Percentiles rank a stretch among this genome's conserved stretches.
These are phyloP conservation scores for Sogatella furcifera DNA, from an alignment of 1,140 invertebrate species.

Conservation along the genomic window DNA sequence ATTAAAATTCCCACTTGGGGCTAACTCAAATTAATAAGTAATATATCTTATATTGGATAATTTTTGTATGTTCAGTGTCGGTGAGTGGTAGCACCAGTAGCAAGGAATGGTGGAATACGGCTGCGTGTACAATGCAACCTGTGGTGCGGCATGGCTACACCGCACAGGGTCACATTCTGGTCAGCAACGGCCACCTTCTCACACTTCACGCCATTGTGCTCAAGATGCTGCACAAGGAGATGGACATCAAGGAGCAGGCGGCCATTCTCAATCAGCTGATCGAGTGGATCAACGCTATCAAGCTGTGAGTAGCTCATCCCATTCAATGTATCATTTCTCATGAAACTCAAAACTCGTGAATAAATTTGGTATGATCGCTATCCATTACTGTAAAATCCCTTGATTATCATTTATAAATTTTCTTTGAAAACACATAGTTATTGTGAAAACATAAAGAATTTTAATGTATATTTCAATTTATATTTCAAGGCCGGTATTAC, in stretches of 20 bases:
- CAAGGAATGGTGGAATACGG: constrained; percentile 32
- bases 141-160: constrained; percentile 33
- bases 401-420: too few relatives aligned
- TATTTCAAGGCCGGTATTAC: too few relatives aligned
- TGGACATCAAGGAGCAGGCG: constrained; percentile 37
- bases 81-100: constrained; percentile 23
- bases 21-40: too few relatives aligned
- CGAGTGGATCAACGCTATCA: constrained; percentile 37
- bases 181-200: constrained; percentile 35
- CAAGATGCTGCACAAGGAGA: constrained; percentile 27
- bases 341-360: too few relatives aligned
- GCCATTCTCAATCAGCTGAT: constrained; percentile 36
- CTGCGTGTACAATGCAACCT: constrained; percentile 34
- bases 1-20: too few relatives aligned
- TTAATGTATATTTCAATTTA: too few relatives aligned
- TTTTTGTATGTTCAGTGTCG: constrained; percentile 24
- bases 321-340: too few relatives aligned
- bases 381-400: too few relatives aligned
- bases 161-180: constrained; percentile 33
- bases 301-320: constrained; percentile 31
- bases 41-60: too few relatives aligned
- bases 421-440: too few relatives aligned
- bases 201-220: constrained; percentile 37
- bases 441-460: too few relatives aligned
- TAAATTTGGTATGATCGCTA: too few relatives aligned